Evolutionary conservation across 2,113 vertebrate species (phyloP).

Genomic region (Colossoma macropomum): DNA sequence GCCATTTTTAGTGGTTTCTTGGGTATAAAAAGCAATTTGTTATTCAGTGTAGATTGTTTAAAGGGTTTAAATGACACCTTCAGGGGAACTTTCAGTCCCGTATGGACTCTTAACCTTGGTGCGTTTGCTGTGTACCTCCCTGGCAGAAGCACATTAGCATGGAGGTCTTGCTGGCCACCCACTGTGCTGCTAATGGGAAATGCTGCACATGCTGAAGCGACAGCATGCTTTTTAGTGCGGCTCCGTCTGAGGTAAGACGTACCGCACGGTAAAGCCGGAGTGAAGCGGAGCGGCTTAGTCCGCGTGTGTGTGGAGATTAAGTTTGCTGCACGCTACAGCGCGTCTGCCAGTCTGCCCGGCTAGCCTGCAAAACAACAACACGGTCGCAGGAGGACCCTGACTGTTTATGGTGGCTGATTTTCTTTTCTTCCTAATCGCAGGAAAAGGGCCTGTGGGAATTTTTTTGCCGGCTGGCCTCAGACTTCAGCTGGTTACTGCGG

Average conservation of each 20-base stretch:
- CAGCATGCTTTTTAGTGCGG: neutral
- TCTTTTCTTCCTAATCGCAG: constrained; percentile 56
- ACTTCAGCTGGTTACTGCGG: constrained; percentile 32
- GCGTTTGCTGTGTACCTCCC: too few species aligned
- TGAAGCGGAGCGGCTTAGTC: neutral
- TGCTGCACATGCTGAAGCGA: neutral
- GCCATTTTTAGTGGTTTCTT: too few species aligned
- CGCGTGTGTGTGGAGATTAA: constrained; percentile 8
- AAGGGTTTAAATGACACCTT: neutral
- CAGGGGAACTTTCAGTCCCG: neutral
- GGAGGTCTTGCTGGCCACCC: neutral
- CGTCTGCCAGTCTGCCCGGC: constrained; percentile 42
- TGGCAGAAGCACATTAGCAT: neutral
- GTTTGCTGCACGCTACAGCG: neutral
- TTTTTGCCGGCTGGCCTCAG: constrained; percentile 15
- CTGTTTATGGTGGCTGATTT: constrained; percentile 53
- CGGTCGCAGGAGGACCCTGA: constrained; percentile 22
- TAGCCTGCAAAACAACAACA: constrained; percentile 27
- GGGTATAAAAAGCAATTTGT: too few species aligned
- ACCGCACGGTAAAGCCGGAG: neutral
- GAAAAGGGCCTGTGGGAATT: constrained; percentile 53
- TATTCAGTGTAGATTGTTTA: too few species aligned
- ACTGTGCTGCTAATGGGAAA: neutral
- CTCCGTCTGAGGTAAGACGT: neutral
- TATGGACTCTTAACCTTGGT: neutral